phyloP scores from a whole-genome alignment of 2,797 vertebrate genomes.

The Glossophaga mutica region DNA sequence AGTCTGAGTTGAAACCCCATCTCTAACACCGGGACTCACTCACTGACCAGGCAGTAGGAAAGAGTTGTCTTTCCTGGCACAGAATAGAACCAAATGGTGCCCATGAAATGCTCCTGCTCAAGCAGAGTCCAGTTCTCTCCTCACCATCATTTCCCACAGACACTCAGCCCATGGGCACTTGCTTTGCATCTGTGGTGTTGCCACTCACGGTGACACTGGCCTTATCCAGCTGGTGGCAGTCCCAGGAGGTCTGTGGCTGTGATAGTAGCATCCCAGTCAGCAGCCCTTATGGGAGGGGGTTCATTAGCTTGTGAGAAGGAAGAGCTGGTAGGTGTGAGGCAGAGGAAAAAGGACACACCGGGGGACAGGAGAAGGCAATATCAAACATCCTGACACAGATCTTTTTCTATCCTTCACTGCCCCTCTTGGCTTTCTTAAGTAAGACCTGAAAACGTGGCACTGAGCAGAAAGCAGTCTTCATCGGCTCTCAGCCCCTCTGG shows the following conservation, averaged over 20 bases:
- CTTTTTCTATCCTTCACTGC: too few relatives aligned
- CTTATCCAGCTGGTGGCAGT: accelerated
- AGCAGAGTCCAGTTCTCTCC: accelerated
- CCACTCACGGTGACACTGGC: accelerated
- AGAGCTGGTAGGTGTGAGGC: too few relatives aligned
- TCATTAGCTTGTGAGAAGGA: not conserved
- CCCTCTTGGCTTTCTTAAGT: not conserved
- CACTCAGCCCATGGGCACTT: not conserved
- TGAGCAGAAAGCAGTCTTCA: not conserved
- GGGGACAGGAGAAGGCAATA: too few relatives aligned
- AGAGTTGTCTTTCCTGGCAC: not conserved
- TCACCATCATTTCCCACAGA: not conserved
- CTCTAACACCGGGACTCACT: not conserved
- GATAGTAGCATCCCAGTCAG: not conserved
- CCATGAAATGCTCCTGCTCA: too few relatives aligned
- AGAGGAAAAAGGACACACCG: not conserved
- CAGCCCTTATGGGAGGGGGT: too few relatives aligned
- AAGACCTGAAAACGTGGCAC: not conserved
- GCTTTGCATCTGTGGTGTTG: too few relatives aligned
- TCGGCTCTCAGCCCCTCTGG: not conserved
- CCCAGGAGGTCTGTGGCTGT: not conserved
- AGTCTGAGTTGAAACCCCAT: not conserved
- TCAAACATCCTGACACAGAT: too few relatives aligned
- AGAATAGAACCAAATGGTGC: not conserved
- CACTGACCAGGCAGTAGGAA: too few relatives aligned